Conservation (phyloP, 2,113 vertebrate species). For the Pseudopipra pipra region DNA sequence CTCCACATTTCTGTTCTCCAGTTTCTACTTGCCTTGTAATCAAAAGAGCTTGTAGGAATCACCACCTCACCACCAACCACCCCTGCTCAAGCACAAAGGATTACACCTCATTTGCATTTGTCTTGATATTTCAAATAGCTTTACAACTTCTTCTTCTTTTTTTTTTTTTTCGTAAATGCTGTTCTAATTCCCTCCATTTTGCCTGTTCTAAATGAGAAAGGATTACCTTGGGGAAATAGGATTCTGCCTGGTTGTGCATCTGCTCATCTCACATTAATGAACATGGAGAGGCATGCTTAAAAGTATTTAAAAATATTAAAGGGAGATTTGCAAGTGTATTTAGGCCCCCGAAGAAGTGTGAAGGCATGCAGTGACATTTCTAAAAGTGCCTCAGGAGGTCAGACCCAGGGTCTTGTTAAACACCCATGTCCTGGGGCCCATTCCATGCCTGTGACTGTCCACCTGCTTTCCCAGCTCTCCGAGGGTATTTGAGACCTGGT, state of each 20-base stretch:
- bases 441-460: neutral
- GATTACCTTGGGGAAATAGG: constrained; percentile 49
- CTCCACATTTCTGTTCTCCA: neutral
- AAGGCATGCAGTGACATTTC: neutral
- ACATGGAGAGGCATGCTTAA: constrained; percentile 25
- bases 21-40: constrained; percentile 21
- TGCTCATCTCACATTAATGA: constrained; percentile 31
- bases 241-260: constrained; percentile 59
- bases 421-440: rapidly evolving
- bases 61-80: neutral
- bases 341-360: neutral
- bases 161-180: neutral
- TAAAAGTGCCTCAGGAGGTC: neutral
- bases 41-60: constrained; percentile 17
- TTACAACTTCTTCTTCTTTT: neutral
- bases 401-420: neutral
- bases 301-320: constrained; percentile 40
- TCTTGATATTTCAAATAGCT: constrained; percentile 41
- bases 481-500: neutral
- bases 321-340: constrained; percentile 26
- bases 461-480: neutral
- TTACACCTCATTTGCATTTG: constrained; percentile 58
- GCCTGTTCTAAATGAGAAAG: constrained; percentile 12
- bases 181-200: constrained; percentile 47
- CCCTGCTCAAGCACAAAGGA: constrained; percentile 40